A percentile compares a stretch with the other conserved stretches of the same genome.
Conservation (phyloP, 2,113 vertebrate species). For the Coregonus clupeaformis region DNA sequence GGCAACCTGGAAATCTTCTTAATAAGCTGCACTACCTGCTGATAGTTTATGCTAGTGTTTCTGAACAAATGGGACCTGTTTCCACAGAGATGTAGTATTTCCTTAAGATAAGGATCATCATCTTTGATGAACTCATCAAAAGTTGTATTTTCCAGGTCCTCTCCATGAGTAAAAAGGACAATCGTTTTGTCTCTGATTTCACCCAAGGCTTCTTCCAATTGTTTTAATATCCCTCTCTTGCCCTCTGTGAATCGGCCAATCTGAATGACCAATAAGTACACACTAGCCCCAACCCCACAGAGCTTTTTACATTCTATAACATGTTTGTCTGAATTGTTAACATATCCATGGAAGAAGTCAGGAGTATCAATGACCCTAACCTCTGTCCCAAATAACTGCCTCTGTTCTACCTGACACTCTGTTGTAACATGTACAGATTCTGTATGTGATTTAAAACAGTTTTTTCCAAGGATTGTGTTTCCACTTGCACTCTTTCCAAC, state of each 20-base stretch:
- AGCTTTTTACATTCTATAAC: too few species aligned
- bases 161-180: neutral
- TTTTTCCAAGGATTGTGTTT: too few species aligned
- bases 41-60: neutral
- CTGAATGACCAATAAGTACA: neutral
- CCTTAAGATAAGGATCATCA: neutral
- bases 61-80: conserved; percentile 1
- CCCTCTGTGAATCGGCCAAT: neutral
- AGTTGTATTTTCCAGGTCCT: neutral
- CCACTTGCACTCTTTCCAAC: too few species aligned
- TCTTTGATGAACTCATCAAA: neutral
- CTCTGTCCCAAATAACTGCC: too few species aligned
- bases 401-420: too few species aligned
- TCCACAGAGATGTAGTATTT: neutral
- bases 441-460: too few species aligned
- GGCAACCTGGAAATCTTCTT: too few species aligned
- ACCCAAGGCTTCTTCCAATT: neutral
- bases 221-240: neutral
- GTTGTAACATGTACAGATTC: too few species aligned
- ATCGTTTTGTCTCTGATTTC: neutral
- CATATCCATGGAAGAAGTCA: neutral
- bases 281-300: neutral
- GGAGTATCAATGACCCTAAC: neutral
- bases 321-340: neutral
- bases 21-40: too few species aligned